Evolutionary conservation across 92 coral and sea anemone genomes (phyloP), one percentile per base, ranked within the genome.

Genomic region (Parazoanthus darwini): DNA sequence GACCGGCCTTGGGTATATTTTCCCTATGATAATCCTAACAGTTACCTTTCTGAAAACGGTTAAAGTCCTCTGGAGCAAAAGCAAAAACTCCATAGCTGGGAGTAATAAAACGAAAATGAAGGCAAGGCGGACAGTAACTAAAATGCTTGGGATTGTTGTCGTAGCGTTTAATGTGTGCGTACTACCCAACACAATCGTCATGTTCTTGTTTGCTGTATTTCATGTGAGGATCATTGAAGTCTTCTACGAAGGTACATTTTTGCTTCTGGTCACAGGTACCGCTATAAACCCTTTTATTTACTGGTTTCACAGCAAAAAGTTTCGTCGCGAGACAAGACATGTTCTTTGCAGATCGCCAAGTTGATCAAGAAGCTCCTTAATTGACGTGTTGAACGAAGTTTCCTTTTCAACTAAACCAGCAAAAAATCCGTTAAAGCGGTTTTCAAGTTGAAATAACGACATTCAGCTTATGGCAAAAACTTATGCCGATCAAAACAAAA

Each of bases 301-400:
- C 46, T 76, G 80, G 80, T 76, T 76, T 44, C 80, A 76, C 54
- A 76, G 80, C 80, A 11, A 15, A 76, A 42, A 44, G 48, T 76
- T 76, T 20, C 80, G 80, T 26, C 50, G 46, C 4, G 80, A 76
- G 3, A 76, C 54, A 39, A 76, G n/a, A 76, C 39, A 76, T 37
- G 4, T 39, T 8, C 79, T 76, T 38, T 76, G 79, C 35, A 76
- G 25, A 20, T 39, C 79, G 29, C 39, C 14, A 25, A 76, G 10
- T 44, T 76, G 79, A 76, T 13, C 59, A 48, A 54, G 59, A 54
- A 11, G 20, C 59, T 13, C 20, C 25, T 63, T 29, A 29, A 29
- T 29, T 63, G n/a, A 3, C 70, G 22, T 63, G 25, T 63, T 63
- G 70, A 18, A 74, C 13, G 51, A 63, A 63, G 70, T 63, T 63